A percentile compares a stretch with the other conserved stretches of the same genome.
phyloP scores from a whole-genome alignment of 2,888 invertebrate species.

The Agonopterix heracliana region DNA sequence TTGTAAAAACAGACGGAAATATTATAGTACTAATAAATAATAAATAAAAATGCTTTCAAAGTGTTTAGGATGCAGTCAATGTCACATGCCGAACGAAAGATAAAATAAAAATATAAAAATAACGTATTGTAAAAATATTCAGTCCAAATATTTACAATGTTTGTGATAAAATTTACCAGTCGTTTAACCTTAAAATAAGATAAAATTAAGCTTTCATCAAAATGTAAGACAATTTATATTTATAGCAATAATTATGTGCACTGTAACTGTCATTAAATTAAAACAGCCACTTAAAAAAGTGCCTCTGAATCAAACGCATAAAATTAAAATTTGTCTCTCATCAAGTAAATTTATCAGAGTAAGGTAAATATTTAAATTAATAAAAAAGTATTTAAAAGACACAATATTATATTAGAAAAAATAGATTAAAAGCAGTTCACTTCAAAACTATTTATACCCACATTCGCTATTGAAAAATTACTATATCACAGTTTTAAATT shows the following conservation, averaged over 20 bases:
- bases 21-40: constrained; percentile 6
- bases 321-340: constrained; percentile 39
- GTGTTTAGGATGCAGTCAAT: constrained; percentile 22
- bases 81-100: constrained; percentile 18
- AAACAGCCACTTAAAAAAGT: constrained; percentile 60
- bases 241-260: constrained; percentile 53
- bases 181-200: constrained; percentile 33
- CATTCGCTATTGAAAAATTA: constrained; percentile 28
- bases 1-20: neutral
- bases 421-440: constrained; percentile 26
- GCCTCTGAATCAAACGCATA: constrained; percentile 53
- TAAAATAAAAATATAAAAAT: constrained; percentile 6
- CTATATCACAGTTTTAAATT: constrained; percentile 30
- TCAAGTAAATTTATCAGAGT: constrained; percentile 25
- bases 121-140: constrained; percentile 30
- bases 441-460: constrained; percentile 29
- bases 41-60: constrained; percentile 17
- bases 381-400: constrained; percentile 13
- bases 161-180: constrained; percentile 66
- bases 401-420: constrained; percentile 9
- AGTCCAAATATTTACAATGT: constrained; percentile 67
- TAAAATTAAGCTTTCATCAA: constrained; percentile 49
- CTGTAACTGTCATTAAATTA: constrained; percentile 29
- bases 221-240: constrained; percentile 27
- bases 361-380: constrained; percentile 25